A percentile compares a stretch with the other conserved stretches of the same genome.
Conservation (phyloP, 1,140 invertebrate genomes). For the Chionoecetes opilio region DNA sequence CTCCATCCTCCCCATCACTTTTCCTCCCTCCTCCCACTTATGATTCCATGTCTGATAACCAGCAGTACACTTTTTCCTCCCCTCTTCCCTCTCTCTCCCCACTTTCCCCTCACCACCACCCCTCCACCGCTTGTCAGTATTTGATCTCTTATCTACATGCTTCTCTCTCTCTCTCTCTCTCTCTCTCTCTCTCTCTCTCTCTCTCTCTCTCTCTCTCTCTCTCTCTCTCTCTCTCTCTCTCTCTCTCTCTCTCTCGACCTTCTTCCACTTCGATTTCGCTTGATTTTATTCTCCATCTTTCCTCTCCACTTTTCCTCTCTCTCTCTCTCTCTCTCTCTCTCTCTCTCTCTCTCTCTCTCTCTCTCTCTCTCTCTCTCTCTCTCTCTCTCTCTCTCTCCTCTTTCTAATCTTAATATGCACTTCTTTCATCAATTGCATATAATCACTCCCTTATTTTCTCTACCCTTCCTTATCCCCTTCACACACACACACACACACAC, state of each 20-base stretch:
- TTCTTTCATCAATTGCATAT: not conserved
- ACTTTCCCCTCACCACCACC: not conserved
- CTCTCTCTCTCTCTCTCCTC: not conserved
- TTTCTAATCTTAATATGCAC: not conserved
- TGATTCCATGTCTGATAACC: too few species aligned
- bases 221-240: conserved; percentile 22
- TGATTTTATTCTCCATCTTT: not conserved
- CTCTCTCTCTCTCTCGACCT: not conserved
- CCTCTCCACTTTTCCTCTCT: not conserved
- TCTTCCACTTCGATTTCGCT: not conserved
- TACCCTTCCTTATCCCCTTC: not conserved
- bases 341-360: not conserved
- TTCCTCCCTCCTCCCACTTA: not conserved
- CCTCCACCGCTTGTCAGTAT: not conserved
- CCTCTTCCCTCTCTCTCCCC: too few species aligned
- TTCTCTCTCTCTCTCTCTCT: conserved; percentile 49
- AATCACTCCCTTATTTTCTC: not conserved
- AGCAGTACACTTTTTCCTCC: too few species aligned
- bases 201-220: conserved; percentile 53
- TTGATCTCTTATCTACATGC: not conserved
- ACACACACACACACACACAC: not conserved
- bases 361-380: not conserved
- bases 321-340: not conserved
- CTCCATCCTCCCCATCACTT: not conserved
- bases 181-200: conserved; percentile 57